These are phyloP conservation scores for Exephanes ischioxanthus DNA, from an alignment of 2,888 invertebrate species.

Conservation along the genomic window DNA sequence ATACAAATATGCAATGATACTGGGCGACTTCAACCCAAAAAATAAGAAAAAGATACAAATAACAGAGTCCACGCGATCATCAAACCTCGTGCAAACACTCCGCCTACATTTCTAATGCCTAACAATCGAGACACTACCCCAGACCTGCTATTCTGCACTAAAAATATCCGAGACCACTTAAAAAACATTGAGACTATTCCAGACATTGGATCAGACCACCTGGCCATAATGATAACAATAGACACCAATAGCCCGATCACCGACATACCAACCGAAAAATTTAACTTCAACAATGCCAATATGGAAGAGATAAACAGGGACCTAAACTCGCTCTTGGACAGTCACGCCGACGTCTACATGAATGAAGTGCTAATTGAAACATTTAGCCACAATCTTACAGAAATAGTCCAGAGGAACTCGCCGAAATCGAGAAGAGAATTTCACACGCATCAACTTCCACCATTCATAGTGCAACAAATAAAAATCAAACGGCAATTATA, in stretches of 20 bases:
- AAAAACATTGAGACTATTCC: conserved; percentile 4
- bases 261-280: conserved; percentile 11
- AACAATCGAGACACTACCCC: conserved; percentile 29
- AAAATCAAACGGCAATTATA: conserved; percentile 7
- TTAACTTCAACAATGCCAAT: conserved; percentile 20
- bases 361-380: not conserved
- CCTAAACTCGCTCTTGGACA: not conserved
- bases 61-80: not conserved
- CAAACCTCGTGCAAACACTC: conserved; percentile 10
- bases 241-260: conserved; percentile 10
- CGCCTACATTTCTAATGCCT: conserved; percentile 33
- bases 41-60: not conserved
- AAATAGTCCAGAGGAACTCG: not conserved
- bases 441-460: conserved; percentile 5
- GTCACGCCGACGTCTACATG: not conserved
- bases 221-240: conserved; percentile 1
- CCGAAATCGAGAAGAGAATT: not conserved
- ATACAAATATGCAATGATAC: conserved; percentile 28
- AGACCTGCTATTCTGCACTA: conserved; percentile 22
- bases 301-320: not conserved
- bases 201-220: conserved; percentile 11
- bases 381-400: not conserved
- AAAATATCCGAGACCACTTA: conserved; percentile 22
- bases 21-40: not conserved
- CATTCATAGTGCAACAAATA: conserved; percentile 25